Evolutionary conservation across 2,113 vertebrate genomes (phyloP).

Genomic region (Enhydra lutris): DNA sequence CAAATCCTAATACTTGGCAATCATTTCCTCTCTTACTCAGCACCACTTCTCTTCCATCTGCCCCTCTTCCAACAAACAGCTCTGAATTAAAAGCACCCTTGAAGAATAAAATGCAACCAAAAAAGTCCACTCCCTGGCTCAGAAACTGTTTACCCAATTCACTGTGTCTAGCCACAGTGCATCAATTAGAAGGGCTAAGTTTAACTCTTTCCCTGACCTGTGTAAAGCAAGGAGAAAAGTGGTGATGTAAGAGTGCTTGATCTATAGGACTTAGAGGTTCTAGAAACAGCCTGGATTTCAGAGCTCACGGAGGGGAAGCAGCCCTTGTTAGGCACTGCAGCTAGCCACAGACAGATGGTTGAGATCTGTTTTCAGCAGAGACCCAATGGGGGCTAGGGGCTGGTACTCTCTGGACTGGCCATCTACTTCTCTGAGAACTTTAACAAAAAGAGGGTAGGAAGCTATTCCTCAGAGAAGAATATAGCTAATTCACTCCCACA

Average conservation of each 20-base stretch:
- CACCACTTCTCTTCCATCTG: neutral
- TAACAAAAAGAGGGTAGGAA: neutral
- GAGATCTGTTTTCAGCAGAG: neutral
- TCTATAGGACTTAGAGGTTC: neutral
- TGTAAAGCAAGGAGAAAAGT: neutral
- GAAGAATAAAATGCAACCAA: slow-evolving; percentile 20
- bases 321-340: neutral
- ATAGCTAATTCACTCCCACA: neutral
- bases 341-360: accelerated
- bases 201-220: neutral
- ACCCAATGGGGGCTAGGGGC: neutral
- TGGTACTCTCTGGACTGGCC: neutral
- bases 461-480: neutral
- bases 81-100: neutral
- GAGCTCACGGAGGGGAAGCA: neutral
- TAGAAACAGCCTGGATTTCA: neutral
- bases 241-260: neutral
- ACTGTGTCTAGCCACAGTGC: neutral
- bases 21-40: neutral
- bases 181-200: slow-evolving; percentile 13
- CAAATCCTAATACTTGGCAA: neutral
- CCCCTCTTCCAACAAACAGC: neutral
- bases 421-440: neutral
- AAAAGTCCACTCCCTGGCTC: slow-evolving; percentile 2
- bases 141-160: slow-evolving; percentile 10